A percentile compares a stretch with the other conserved stretches of the same genome.
phyloP scores from a whole-genome alignment of 2,113 vertebrate genomes.

The Aptenodytes forsteri region DNA sequence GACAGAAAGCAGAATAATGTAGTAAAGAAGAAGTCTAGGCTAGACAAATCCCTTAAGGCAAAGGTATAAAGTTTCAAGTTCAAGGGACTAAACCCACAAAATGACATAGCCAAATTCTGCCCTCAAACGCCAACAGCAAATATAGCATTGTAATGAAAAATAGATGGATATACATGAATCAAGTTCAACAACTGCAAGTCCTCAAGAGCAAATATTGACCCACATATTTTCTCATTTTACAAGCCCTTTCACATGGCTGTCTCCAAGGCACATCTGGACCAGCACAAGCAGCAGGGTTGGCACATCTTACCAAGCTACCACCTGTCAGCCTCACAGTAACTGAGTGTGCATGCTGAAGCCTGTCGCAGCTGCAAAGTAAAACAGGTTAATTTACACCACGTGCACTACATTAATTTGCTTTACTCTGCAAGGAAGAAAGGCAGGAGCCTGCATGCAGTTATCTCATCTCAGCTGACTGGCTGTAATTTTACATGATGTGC shows the following conservation, averaged over 20 bases:
- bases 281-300: neutral
- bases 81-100: neutral
- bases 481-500: accelerated
- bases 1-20: neutral
- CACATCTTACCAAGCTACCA: neutral
- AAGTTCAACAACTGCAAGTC: neutral
- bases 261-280: neutral
- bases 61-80: neutral
- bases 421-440: neutral
- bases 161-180: neutral
- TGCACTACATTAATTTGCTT: neutral
- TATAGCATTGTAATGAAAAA: neutral
- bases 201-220: neutral
- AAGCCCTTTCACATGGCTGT: neutral
- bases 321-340: neutral
- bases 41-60: slow-evolving; percentile 2
- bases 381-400: neutral
- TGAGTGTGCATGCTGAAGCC: neutral
- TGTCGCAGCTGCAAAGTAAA: neutral
- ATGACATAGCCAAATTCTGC: neutral
- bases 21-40: neutral
- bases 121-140: neutral
- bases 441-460: neutral
- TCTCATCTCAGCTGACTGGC: neutral
- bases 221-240: neutral